Percentiles rank a stretch among this genome's conserved stretches.
phyloP scores from a whole-genome alignment of 2,113 vertebrate genomes.

The Scortum barcoo region DNA sequence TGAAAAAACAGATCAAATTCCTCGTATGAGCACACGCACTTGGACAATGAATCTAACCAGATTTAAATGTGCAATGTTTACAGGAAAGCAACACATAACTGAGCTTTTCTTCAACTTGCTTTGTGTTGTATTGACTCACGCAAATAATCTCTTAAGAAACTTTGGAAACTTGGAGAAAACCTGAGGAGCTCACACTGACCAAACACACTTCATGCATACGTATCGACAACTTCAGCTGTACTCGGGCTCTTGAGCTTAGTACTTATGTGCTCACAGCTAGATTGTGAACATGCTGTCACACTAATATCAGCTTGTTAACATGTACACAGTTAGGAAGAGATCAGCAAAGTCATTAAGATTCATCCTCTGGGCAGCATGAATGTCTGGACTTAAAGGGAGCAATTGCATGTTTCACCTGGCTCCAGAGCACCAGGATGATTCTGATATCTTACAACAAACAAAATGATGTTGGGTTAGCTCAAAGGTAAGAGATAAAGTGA shows the following conservation, averaged over 20 bases:
- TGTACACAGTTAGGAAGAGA: background rate
- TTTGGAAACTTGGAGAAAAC: background rate
- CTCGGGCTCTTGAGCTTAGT: background rate
- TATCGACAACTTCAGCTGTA: background rate
- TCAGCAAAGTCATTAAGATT: background rate
- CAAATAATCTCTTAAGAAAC: too few relatives aligned
- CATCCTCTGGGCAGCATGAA: background rate
- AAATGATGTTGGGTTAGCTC: background rate
- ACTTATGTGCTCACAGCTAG: background rate
- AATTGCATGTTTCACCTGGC: background rate
- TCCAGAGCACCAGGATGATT: background rate
- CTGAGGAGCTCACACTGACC: background rate
- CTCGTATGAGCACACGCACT: too few relatives aligned
- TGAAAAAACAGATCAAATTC: too few relatives aligned
- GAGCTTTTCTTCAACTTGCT: background rate
- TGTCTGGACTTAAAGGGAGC: background rate
- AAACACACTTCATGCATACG: background rate
- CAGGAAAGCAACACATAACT: background rate
- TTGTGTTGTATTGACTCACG: background rate
- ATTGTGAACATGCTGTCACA: background rate
- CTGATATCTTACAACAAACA: background rate
- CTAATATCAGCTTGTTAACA: background rate
- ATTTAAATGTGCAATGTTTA: background rate
- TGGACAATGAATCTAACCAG: too few relatives aligned
- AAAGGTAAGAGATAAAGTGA: background rate